A percentile compares a stretch with the other conserved stretches of the same genome.
Conservation (phyloP, 2,888 invertebrate species). For the Anarsia innoxiella region DNA sequence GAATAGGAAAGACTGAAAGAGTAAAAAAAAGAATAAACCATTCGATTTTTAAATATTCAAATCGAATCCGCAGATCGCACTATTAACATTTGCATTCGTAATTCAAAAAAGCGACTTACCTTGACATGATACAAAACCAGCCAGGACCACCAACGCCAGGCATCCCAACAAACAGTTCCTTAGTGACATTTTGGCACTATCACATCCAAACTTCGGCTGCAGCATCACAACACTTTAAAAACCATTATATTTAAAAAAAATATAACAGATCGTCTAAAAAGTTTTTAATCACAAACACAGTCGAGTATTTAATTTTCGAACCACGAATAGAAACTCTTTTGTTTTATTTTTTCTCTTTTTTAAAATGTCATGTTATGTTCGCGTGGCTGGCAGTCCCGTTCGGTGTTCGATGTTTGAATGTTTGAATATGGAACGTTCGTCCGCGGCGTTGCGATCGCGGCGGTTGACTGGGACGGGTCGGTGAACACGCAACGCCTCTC, state of each 20-base stretch:
- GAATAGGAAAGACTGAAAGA: too few species aligned
- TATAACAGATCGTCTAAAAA: not conserved
- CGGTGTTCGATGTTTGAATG: conserved; percentile 19
- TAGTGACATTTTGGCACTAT: conserved; percentile 36
- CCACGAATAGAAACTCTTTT: too few species aligned
- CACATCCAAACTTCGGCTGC: conserved; percentile 58
- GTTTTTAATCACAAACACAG: not conserved
- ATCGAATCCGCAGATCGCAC: conserved; percentile 6
- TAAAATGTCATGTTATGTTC: conserved; percentile 5
- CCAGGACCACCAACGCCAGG: conserved; percentile 34
- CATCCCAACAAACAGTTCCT: conserved; percentile 28
- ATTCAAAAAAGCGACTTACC: conserved; percentile 40
- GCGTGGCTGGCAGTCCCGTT: conserved; percentile 2
- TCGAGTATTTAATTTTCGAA: too few species aligned
- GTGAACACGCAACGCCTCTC: conserved; percentile 35
- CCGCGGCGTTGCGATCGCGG: conserved; percentile 36
- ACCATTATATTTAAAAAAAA: conserved; percentile 17
- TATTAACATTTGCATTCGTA: conserved; percentile 15
- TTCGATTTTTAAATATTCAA: too few species aligned
- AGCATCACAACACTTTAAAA: conserved; percentile 53
- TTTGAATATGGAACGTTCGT: conserved; percentile 21
- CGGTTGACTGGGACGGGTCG: conserved; percentile 44
- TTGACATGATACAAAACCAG: conserved; percentile 56
- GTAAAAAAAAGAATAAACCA: too few species aligned
- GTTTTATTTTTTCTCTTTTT: conserved; percentile 3